phyloP scores from a whole-genome alignment of 2,888 invertebrate species.

The Acronicta aceris region DNA sequence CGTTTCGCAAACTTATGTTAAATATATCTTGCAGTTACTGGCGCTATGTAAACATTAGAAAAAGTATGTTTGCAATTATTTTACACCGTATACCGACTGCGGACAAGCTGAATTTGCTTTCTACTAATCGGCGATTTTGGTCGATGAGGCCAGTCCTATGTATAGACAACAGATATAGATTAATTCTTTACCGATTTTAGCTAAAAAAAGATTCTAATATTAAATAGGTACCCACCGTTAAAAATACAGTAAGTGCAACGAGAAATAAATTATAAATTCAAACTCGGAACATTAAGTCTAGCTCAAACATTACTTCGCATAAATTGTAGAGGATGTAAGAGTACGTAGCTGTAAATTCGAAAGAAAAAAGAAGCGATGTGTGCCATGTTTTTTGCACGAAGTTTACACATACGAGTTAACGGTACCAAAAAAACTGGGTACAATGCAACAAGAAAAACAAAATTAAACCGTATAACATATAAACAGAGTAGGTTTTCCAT shows the following conservation, averaged over 20 bases:
- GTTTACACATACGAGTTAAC: slow-evolving; percentile 72
- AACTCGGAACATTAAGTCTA: slow-evolving; percentile 38
- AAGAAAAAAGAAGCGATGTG: slow-evolving; percentile 60
- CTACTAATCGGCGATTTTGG: slow-evolving; percentile 23
- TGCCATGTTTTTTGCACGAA: slow-evolving; percentile 67
- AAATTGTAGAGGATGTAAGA: slow-evolving; percentile 53
- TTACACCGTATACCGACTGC: slow-evolving; percentile 24
- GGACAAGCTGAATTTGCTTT: slow-evolving; percentile 26
- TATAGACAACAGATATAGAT: slow-evolving; percentile 4
- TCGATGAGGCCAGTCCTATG: slow-evolving; percentile 13
- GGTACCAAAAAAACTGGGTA: slow-evolving; percentile 62
- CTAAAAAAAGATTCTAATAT: not conserved
- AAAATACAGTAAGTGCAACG: slow-evolving; percentile 11
- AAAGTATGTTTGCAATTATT: slow-evolving; percentile 34
- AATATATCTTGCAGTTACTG: slow-evolving; percentile 46
- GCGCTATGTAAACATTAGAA: slow-evolving; percentile 36
- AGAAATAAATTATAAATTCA: slow-evolving; percentile 25
- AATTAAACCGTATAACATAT: slow-evolving; percentile 32
- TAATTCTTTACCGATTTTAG: not conserved
- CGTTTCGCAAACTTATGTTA: slow-evolving; percentile 47
- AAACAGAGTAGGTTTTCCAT: slow-evolving; percentile 25
- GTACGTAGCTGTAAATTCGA: slow-evolving; percentile 72
- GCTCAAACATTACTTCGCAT: slow-evolving; percentile 51
- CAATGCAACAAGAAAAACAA: slow-evolving; percentile 28
- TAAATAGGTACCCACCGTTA: slow-evolving; percentile 23